Conservation (phyloP, 2,888 invertebrate genomes). For the Cremastinae sp. region DNA sequence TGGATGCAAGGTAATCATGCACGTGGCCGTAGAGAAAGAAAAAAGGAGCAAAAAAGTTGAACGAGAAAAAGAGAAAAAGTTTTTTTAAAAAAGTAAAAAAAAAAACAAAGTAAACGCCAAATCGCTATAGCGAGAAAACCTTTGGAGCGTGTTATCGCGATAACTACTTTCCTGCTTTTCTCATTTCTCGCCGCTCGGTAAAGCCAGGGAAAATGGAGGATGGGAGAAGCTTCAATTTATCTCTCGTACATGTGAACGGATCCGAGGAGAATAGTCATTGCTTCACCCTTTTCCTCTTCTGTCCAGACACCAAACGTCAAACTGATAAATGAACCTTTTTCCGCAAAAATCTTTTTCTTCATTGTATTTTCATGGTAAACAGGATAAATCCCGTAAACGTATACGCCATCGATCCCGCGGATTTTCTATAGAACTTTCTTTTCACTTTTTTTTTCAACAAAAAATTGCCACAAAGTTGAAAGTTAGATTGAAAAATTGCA, state of each 20-base stretch:
- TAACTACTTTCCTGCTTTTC: slow-evolving; percentile 35
- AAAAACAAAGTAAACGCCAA: not conserved
- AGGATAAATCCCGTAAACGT: not conserved
- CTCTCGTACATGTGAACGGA: slow-evolving; percentile 26
- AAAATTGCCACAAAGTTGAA: not conserved
- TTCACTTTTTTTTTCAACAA: not conserved
- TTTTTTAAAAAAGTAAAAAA: too few species aligned
- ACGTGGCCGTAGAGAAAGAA: not conserved
- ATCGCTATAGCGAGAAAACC: slow-evolving; percentile 24
- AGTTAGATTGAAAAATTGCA: not conserved
- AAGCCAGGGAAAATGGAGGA: slow-evolving; percentile 2
- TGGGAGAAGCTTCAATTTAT: slow-evolving; percentile 43
- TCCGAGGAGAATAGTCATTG: slow-evolving; percentile 29
- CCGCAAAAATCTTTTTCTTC: slow-evolving; percentile 9
- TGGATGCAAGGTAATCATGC: slow-evolving; percentile 22
- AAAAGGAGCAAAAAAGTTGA: slow-evolving; percentile 20
- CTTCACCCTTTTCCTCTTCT: slow-evolving; percentile 11
- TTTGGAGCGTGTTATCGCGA: slow-evolving; percentile 44
- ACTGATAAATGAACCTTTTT: slow-evolving; percentile 26
- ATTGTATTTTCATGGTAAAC: slow-evolving; percentile 17
- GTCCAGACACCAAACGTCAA: slow-evolving; percentile 27
- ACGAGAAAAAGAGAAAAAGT: slow-evolving; percentile 29
- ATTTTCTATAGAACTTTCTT: slow-evolving; percentile 3
- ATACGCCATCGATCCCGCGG: not conserved
- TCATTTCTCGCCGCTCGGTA: slow-evolving; percentile 15